Conservation (phyloP, 2,113 vertebrate genomes). For the Peromyscus polionotus region DNA sequence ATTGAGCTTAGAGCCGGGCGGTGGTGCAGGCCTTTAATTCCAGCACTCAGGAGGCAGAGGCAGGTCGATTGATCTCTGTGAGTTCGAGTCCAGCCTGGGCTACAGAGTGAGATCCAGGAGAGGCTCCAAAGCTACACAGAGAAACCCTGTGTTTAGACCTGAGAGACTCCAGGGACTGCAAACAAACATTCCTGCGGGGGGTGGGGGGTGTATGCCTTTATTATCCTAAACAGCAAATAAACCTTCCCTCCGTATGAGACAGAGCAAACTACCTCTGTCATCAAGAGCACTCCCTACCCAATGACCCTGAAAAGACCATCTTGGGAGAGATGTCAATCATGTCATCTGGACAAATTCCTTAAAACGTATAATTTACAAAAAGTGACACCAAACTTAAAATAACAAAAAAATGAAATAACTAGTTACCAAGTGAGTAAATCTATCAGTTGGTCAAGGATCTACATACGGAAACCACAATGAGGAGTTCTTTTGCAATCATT, state of each 20-base stretch:
- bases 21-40: no score
- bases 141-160: neutral
- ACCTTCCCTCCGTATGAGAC: neutral
- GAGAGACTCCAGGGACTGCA: conserved; percentile 4
- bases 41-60: no score
- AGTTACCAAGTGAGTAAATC: neutral
- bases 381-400: neutral
- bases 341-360: neutral
- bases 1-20: neutral
- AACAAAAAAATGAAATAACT: neutral
- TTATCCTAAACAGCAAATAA: neutral
- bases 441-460: neutral
- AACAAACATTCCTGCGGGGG: neutral
- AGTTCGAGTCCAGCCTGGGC: no score
- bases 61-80: no score
- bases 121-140: no score
- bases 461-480: neutral
- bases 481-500: neutral
- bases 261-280: neutral
- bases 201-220: neutral
- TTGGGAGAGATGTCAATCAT: neutral
- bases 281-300: neutral
- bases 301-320: neutral
- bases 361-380: conserved; percentile 26
- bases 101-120: no score